A percentile compares a stretch with the other conserved stretches of the same genome.
Conservation (phyloP, 1,140 invertebrate genomes). For the Sarcophaga peregrina region DNA sequence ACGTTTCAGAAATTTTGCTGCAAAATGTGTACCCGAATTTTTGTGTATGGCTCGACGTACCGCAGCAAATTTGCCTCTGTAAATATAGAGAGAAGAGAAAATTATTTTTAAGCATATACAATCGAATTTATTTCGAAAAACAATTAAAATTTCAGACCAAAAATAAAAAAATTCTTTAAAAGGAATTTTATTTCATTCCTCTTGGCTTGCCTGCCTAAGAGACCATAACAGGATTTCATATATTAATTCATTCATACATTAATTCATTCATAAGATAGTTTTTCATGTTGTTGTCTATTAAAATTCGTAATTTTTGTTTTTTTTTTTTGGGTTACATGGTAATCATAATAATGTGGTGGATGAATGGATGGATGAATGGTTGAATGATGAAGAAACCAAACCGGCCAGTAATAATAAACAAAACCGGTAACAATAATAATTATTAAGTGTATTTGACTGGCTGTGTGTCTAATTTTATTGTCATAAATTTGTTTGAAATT, state of each 20-base stretch:
- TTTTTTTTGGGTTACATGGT: neutral
- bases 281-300: no score
- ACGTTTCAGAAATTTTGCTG: constrained; percentile 95
- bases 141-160: no score
- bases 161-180: no score
- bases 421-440: neutral
- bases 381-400: neutral
- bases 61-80: constrained; percentile 95
- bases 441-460: neutral
- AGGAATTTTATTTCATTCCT: no score
- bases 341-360: no score
- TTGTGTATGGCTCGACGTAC: constrained; percentile 89
- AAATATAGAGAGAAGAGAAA: constrained; percentile 55
- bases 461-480: neutral
- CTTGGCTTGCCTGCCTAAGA: no score
- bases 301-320: neutral
- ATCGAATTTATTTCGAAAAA: no score
- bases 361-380: no score
- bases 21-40: constrained; percentile 85
- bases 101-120: no score
- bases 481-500: neutral
- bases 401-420: neutral
- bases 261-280: constrained; percentile 5
- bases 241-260: no score
- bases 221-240: no score